Evolutionary conservation across 2,113 vertebrate genomes (phyloP).

Genomic region (Tupaia chinensis): DNA sequence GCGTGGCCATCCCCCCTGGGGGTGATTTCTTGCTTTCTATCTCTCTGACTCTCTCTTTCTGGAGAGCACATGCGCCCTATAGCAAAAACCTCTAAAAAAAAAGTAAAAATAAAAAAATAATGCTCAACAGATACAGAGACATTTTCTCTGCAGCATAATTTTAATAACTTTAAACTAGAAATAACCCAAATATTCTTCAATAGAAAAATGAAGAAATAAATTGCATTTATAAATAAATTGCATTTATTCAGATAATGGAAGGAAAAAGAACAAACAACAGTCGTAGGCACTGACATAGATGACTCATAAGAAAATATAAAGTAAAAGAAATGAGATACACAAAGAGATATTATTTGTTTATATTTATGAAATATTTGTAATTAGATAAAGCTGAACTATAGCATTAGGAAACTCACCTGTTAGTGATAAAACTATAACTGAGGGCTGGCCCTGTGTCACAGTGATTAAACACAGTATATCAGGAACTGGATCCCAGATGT

Average conservation of each 20-base stretch:
- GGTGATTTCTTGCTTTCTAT: too few species aligned
- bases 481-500: too few species aligned
- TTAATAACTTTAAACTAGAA: neutral
- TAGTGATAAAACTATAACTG: neutral
- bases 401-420: neutral
- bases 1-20: too few species aligned
- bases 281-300: neutral
- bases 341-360: neutral
- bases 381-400: neutral
- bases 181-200: neutral
- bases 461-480: too few species aligned
- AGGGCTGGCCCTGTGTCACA: too few species aligned
- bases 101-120: neutral
- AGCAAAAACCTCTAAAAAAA: too few species aligned
- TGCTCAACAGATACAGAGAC: neutral
- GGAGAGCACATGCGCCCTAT: too few species aligned
- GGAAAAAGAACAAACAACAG: neutral
- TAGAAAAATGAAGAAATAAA: neutral
- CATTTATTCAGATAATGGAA: neutral
- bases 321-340: neutral
- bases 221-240: neutral
- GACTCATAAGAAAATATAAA: neutral
- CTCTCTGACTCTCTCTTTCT: too few species aligned
- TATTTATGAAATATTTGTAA: neutral
- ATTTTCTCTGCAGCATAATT: neutral